These are phyloP conservation scores for Eubucco bourcierii DNA, from an alignment of 2,113 vertebrate species.

Conservation along the genomic window DNA sequence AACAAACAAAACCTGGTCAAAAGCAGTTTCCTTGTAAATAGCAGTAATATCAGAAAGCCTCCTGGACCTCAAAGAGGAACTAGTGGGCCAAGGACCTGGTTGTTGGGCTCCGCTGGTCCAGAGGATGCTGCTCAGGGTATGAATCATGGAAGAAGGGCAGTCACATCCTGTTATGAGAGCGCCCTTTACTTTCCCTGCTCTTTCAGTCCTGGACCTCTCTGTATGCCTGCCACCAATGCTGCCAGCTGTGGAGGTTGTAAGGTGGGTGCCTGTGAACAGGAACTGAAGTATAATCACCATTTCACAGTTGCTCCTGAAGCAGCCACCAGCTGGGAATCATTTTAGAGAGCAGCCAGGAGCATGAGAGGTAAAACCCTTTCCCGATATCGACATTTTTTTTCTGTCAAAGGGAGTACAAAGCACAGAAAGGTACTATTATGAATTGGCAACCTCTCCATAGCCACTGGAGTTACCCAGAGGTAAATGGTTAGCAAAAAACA, in stretches of 20 bases:
- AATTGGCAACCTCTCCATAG: background rate
- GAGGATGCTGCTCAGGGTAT: background rate
- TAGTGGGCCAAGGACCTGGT: background rate
- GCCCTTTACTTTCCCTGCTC: conserved; percentile 26
- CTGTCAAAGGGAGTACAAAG: background rate
- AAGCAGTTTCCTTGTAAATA: background rate
- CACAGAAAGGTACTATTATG: background rate
- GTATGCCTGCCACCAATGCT: background rate
- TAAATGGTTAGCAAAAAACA: background rate
- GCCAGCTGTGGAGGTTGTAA: background rate
- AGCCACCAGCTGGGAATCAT: background rate
- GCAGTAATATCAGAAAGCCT: background rate
- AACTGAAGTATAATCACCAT: background rate
- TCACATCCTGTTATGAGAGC: conserved; percentile 13
- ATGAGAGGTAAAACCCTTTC: background rate
- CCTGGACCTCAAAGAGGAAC: background rate
- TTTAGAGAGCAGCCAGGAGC: background rate
- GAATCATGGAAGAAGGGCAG: conserved; percentile 18
- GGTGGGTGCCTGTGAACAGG: background rate
- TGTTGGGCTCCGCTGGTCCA: background rate
- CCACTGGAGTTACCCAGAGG: background rate
- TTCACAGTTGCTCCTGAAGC: background rate
- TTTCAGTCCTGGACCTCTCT: background rate
- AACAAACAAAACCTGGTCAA: background rate
- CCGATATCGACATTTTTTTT: background rate